Conservation (phyloP, 2,797 vertebrate genomes). For the Passerculus sandwichensis region DNA sequence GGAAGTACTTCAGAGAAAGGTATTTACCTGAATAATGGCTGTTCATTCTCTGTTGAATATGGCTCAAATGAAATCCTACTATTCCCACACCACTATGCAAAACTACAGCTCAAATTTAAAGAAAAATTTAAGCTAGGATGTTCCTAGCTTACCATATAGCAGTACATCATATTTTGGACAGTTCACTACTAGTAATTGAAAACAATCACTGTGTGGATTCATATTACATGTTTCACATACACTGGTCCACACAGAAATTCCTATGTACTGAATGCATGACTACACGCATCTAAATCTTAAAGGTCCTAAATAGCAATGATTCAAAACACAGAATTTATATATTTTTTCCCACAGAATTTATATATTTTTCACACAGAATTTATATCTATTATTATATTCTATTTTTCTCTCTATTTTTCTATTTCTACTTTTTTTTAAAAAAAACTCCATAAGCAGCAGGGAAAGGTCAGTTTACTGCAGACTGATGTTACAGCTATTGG, state of each 20-base stretch:
- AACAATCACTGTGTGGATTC: neutral
- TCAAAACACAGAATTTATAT: neutral
- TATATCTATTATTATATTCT: no score
- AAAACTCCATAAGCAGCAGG: neutral
- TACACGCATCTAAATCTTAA: neutral
- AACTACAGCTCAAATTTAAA: neutral
- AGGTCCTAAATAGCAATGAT: neutral
- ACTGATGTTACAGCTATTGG: neutral
- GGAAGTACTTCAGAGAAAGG: neutral
- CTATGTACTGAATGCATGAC: neutral
- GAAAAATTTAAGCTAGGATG: neutral
- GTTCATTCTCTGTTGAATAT: neutral
- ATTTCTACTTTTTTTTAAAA: neutral
- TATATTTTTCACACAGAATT: no score
- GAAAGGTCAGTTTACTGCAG: neutral
- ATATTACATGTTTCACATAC: accelerated
- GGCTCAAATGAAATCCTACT: neutral
- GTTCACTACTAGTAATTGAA: neutral
- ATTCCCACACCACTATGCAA: neutral
- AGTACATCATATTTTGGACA: neutral
- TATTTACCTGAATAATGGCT: neutral
- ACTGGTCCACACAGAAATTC: neutral
- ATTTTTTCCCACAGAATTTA: neutral
- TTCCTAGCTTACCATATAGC: neutral
- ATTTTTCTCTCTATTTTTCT: no score